Evolutionary conservation across 2,888 invertebrate genomes (phyloP).

Genomic region (Ophion obscuratus): DNA sequence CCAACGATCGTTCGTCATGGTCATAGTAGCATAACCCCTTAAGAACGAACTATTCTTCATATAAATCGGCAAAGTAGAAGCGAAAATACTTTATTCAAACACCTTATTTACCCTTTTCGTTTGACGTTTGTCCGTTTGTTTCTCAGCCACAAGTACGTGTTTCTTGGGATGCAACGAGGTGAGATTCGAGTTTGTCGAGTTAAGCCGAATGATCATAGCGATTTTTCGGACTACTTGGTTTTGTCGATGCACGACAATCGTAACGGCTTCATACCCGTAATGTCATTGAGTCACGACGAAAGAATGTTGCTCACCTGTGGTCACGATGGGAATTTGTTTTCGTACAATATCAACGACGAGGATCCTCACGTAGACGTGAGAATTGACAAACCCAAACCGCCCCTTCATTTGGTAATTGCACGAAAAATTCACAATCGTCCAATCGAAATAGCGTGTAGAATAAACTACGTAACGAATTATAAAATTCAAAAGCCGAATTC

Average conservation of each 20-base stretch:
- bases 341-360: conserved; percentile 84
- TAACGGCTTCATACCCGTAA: conserved; percentile 88
- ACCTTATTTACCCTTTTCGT: neutral
- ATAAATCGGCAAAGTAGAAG: too few species aligned
- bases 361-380: conserved; percentile 22
- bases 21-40: too few species aligned
- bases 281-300: conserved; percentile 88
- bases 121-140: conserved; percentile 56
- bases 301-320: conserved; percentile 88
- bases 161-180: conserved; percentile 88
- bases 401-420: conserved; percentile 61
- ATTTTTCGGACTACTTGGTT: conserved; percentile 88
- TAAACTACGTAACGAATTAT: neutral
- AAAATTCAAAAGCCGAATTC: conserved; percentile 48
- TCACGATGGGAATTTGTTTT: conserved; percentile 91
- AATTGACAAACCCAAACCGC: conserved; percentile 58
- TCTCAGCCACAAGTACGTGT: conserved; percentile 84
- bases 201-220: conserved; percentile 84
- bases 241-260: conserved; percentile 91
- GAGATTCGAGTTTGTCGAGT: conserved; percentile 86
- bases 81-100: too few species aligned
- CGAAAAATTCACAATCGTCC: conserved; percentile 10
- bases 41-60: too few species aligned
- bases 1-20: too few species aligned
- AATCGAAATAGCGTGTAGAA: neutral